Percentiles rank a stretch among this genome's conserved stretches.
These are phyloP conservation scores for Cheirogaleus medius DNA, from an alignment of 2,113 vertebrate species.

Conservation along the genomic window DNA sequence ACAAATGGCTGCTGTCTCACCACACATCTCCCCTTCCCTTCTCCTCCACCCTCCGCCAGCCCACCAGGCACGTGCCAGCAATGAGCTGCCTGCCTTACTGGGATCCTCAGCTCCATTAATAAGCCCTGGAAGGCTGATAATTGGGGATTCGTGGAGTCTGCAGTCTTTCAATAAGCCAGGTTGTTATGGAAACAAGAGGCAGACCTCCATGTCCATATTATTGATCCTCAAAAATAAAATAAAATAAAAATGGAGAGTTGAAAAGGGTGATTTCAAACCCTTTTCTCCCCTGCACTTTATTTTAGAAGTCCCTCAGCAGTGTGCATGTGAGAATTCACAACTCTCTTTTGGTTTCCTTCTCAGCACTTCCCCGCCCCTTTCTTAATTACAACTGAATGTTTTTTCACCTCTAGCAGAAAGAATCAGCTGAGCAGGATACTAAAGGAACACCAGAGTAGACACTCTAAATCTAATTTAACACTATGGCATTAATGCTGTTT, in stretches of 20 bases:
- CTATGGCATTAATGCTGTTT: slow-evolving; percentile 58
- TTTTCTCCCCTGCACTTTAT: slow-evolving; percentile 28
- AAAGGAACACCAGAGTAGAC: slow-evolving; percentile 49
- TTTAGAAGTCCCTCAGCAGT: slow-evolving; percentile 51
- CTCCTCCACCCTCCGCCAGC: slow-evolving; percentile 64
- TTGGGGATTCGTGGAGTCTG: slow-evolving; percentile 82
- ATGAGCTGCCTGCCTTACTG: slow-evolving; percentile 79
- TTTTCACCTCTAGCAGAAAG: slow-evolving; percentile 54
- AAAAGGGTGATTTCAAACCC: slow-evolving; percentile 69
- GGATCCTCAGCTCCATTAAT: slow-evolving; percentile 79
- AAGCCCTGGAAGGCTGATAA: slow-evolving; percentile 85
- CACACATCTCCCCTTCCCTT: slow-evolving; percentile 20
- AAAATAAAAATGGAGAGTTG: slow-evolving; percentile 75
- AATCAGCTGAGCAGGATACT: slow-evolving; percentile 57
- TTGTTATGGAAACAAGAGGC: slow-evolving; percentile 87
- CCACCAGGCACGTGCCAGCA: slow-evolving; percentile 81
- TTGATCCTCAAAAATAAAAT: slow-evolving; percentile 77
- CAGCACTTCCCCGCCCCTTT: neutral
- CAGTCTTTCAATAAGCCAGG: slow-evolving; percentile 79
- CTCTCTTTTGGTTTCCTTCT: neutral
- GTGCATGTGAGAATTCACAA: slow-evolving; percentile 41
- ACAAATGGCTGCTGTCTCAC: slow-evolving; percentile 77
- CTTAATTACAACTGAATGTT: slow-evolving; percentile 59
- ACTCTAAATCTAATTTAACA: slow-evolving; percentile 71
- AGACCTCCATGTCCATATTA: slow-evolving; percentile 80